Conservation (phyloP, 2,888 invertebrate species). For the Chymomyza fuscimana region DNA sequence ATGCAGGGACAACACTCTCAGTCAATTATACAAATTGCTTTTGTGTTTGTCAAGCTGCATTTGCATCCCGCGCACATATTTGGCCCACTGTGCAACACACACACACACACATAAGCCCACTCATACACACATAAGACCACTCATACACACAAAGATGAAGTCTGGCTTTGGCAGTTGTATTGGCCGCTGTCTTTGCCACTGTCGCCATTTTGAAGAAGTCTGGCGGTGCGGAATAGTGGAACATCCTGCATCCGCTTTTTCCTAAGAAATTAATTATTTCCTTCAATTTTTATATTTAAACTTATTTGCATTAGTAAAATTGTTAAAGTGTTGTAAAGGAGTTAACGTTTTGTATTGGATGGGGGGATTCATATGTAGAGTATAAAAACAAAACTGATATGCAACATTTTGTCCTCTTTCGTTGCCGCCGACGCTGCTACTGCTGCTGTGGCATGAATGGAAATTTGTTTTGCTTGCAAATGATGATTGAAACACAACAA, state of each 20-base stretch:
- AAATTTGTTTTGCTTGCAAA: constrained; percentile 46
- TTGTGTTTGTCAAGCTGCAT: constrained; percentile 49
- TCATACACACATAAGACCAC: not conserved
- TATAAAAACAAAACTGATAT: constrained; percentile 5
- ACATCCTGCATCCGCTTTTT: too few relatives aligned
- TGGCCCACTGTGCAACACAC: too few relatives aligned
- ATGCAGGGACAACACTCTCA: constrained; percentile 55
- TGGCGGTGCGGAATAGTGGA: too few relatives aligned
- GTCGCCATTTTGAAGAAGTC: too few relatives aligned
- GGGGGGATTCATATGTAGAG: too few relatives aligned
- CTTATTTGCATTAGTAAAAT: too few relatives aligned
- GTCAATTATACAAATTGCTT: constrained; percentile 74
- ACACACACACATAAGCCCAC: constrained; percentile 9
- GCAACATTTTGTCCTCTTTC: constrained; percentile 5
- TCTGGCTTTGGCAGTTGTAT: not conserved
- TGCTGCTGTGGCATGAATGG: constrained; percentile 10
- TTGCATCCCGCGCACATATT: constrained; percentile 42
- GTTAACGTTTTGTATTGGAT: too few relatives aligned
- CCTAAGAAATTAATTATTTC: too few relatives aligned
- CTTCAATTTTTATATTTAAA: too few relatives aligned
- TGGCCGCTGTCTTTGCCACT: too few relatives aligned
- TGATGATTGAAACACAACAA: constrained; percentile 20
- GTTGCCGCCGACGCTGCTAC: too few relatives aligned
- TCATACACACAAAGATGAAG: not conserved
- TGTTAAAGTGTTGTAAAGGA: too few relatives aligned